Percentiles rank a stretch among this genome's conserved stretches.
These are phyloP conservation scores for Heterochromis multidens DNA, from an alignment of 2,113 vertebrate species.

Conservation along the genomic window DNA sequence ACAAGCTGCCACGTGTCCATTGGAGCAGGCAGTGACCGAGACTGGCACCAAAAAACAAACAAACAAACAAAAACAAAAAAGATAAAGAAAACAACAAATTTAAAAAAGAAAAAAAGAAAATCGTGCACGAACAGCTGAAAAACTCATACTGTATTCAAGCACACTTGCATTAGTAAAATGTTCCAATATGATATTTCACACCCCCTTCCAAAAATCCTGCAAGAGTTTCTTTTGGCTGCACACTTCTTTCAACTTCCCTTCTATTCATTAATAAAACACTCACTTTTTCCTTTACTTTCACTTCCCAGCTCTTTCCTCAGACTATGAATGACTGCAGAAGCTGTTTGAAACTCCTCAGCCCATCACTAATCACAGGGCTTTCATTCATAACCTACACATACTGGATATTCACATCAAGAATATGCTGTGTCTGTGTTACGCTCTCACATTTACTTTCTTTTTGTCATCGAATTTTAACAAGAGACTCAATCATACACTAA, in stretches of 20 bases:
- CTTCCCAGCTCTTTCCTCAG: conserved; percentile 1
- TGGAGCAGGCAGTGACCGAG: background rate
- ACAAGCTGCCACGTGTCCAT: background rate
- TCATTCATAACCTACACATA: background rate
- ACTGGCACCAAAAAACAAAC: conserved; percentile 11
- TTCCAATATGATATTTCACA: conserved; percentile 44
- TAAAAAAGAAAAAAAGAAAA: background rate
- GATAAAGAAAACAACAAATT: background rate
- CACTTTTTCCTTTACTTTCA: conserved; percentile 21
- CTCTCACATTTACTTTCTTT: background rate
- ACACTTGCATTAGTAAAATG: conserved; percentile 25
- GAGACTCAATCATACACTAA: background rate
- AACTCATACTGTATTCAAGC: background rate
- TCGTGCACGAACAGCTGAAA: conserved; percentile 15
- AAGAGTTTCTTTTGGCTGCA: conserved; percentile 39
- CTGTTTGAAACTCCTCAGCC: conserved; percentile 9
- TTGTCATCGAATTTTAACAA: background rate
- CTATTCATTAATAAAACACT: conserved; percentile 43
- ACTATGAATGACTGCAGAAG: conserved; percentile 22
- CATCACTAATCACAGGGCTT: background rate
- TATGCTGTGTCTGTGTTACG: background rate
- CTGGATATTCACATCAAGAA: background rate
- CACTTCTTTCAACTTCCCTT: conserved; percentile 22
- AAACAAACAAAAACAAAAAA: background rate
- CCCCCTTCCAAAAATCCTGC: background rate